Percentiles rank a stretch among this genome's conserved stretches.
Conservation (phyloP, 2,113 vertebrate genomes). For the Pseudorasbora parva region DNA sequence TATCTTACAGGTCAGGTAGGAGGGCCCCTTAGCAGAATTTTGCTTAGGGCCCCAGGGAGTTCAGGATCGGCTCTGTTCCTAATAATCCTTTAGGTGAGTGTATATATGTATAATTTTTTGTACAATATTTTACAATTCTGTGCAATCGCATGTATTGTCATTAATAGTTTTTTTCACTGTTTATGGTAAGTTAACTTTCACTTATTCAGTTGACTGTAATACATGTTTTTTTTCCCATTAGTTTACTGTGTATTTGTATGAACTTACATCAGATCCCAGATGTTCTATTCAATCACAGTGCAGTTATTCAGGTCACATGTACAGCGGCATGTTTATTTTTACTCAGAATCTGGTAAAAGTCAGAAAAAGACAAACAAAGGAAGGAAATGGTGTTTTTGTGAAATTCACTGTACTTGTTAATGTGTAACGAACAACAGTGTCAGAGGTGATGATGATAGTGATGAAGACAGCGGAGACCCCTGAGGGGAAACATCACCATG, state of each 20-base stretch:
- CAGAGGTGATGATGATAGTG: conserved; percentile 29
- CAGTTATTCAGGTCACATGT: neutral
- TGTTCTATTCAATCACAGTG: neutral
- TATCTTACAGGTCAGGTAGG: no score
- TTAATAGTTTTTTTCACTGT: neutral
- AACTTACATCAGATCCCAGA: neutral
- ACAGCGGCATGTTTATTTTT: neutral
- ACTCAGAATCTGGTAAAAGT: neutral
- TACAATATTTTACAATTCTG: no score
- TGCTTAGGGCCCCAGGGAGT: no score
- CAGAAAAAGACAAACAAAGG: neutral
- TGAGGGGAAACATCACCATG: conserved; percentile 22
- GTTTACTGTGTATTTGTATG: neutral
- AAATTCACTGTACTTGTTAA: conserved; percentile 18
- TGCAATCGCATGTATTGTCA: no score
- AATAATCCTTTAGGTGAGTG: no score
- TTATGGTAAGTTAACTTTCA: neutral
- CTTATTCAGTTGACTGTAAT: neutral
- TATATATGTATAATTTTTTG: no score
- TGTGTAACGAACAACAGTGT: conserved; percentile 7
- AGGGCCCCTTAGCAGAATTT: no score
- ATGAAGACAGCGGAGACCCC: neutral
- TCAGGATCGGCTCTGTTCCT: no score
- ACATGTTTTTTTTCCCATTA: no score
- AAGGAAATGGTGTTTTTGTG: neutral